These are phyloP conservation scores for Melieria picta DNA, from an alignment of 2,888 invertebrate species.

Conservation along the genomic window DNA sequence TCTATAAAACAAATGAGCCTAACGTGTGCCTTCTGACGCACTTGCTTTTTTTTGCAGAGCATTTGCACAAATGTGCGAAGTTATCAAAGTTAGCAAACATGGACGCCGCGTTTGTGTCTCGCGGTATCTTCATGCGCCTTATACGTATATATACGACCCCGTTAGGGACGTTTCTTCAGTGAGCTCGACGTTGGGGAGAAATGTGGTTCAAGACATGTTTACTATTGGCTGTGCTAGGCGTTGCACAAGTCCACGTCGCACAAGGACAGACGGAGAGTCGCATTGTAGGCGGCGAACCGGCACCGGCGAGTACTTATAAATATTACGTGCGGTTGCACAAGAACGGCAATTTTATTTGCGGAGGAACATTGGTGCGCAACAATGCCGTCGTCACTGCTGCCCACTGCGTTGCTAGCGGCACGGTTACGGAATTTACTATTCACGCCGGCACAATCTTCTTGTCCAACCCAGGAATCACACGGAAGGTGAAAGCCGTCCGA, in stretches of 20 bases:
- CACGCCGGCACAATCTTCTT: constrained; percentile 47
- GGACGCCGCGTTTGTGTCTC: too few relatives aligned
- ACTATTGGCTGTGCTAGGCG: constrained; percentile 1
- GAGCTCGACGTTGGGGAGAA: neutral
- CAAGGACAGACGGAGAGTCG: constrained; percentile 34
- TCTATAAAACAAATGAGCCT: too few relatives aligned
- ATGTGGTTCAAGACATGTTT: neutral
- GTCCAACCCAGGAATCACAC: constrained; percentile 30
- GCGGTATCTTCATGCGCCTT: too few relatives aligned
- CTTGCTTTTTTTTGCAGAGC: too few relatives aligned
- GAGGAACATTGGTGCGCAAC: constrained; percentile 39
- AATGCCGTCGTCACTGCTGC: constrained; percentile 41
- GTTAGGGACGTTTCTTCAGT: too few relatives aligned
- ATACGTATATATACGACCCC: too few relatives aligned
- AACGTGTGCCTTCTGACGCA: too few relatives aligned
- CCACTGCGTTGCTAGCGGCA: constrained; percentile 40
- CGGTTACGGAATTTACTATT: constrained; percentile 39
- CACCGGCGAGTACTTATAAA: constrained; percentile 36
- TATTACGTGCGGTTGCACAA: constrained; percentile 38
- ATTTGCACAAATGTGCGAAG: too few relatives aligned
- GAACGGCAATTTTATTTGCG: constrained; percentile 42
- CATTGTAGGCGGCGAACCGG: constrained; percentile 50
- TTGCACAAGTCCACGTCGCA: constrained; percentile 11
- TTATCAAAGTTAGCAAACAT: too few relatives aligned
- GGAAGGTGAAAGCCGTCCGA: constrained; percentile 42